phyloP scores from a whole-genome alignment of 2,888 invertebrate genomes.

The Lepidochitona cinerea region DNA sequence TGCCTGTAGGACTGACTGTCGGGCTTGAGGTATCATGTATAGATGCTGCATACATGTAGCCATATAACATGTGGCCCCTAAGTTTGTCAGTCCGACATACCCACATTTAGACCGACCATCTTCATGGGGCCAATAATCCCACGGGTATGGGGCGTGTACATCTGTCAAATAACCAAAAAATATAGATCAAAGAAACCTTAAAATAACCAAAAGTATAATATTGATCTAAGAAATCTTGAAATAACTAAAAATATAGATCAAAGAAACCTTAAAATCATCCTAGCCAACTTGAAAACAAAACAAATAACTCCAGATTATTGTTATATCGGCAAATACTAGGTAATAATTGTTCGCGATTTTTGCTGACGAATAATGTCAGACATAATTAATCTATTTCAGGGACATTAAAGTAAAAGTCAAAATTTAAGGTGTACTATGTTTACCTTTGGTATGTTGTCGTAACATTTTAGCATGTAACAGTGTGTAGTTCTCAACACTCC shows the following conservation, averaged over 20 bases:
- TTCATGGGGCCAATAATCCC: slow-evolving; percentile 99
- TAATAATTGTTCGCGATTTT: no score
- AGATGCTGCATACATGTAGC: slow-evolving; percentile 97
- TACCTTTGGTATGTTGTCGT: slow-evolving; percentile 80
- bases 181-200: not conserved
- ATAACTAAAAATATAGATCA: no score
- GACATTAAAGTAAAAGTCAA: no score
- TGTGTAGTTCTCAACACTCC: slow-evolving; percentile 88
- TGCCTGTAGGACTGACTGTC: slow-evolving; percentile 85
- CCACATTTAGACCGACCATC: slow-evolving; percentile 95
- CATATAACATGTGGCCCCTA: slow-evolving; percentile 98
- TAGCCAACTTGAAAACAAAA: no score
- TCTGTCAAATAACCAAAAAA: no score
- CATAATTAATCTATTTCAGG: no score
- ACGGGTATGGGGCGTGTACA: slow-evolving; percentile 87
- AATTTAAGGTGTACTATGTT: no score
- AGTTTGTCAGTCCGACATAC: slow-evolving; percentile 93
- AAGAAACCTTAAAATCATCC: no score
- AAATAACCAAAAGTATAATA: not conserved
- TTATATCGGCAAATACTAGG: no score
- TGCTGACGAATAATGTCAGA: no score
- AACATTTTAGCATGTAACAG: slow-evolving; percentile 86
- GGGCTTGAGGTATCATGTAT: slow-evolving; percentile 96
- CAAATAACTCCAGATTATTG: no score
- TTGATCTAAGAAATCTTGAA: no score